Evolutionary conservation across 2,797 vertebrate genomes (phyloP), one percentile per base, ranked within the genome.

Genomic region (Sardinella longiceps): DNA sequence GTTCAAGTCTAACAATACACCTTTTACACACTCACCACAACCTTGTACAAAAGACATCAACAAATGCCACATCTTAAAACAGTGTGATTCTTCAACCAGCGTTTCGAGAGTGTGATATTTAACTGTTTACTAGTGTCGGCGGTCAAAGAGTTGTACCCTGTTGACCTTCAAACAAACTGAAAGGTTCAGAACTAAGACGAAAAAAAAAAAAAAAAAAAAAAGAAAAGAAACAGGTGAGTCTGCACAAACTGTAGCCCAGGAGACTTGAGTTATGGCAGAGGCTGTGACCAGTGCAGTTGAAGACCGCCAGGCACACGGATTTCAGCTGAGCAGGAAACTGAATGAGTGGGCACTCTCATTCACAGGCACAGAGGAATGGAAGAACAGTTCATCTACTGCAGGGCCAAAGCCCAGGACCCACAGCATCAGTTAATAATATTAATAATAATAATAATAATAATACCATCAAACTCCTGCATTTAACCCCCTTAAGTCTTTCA

Each of bases 361-460:
- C 89, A 91, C 92, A 94, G 93, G 92, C 92, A 95, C 92, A 89
- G 90, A 84, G 74, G 93, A 93, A 90, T 92, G 92, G 92, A 95
- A 94, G 91, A 94, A 93, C 92, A 89, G 88, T 87, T 91, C 80
- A 56, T 84, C 85, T 87, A 80, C 84, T 80, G 60, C 80, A 48
- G 25, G 63, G 28, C 63, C 30, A 14, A 30, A 80, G 88, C 63
- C 63, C 30, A 30, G 80, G 88, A 85, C 80, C 87, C 85, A 83
- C 82, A n/a, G 20, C 63, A 37, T 33, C 63, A 83, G 82, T 83
- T 86, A 63, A 85, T 84, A n/a, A n/a, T n/a, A n/a, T n/a, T n/a
- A n/a, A n/a, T n/a, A n/a, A n/a, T n/a, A n/a, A n/a, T n/a, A n/a
- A n/a, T n/a, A n/a, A n/a, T n/a, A 48, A 48, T 48, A 84, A 87